Evolutionary conservation across 2,888 invertebrate genomes (phyloP).

Genomic region (Odiellus spinosus): DNA sequence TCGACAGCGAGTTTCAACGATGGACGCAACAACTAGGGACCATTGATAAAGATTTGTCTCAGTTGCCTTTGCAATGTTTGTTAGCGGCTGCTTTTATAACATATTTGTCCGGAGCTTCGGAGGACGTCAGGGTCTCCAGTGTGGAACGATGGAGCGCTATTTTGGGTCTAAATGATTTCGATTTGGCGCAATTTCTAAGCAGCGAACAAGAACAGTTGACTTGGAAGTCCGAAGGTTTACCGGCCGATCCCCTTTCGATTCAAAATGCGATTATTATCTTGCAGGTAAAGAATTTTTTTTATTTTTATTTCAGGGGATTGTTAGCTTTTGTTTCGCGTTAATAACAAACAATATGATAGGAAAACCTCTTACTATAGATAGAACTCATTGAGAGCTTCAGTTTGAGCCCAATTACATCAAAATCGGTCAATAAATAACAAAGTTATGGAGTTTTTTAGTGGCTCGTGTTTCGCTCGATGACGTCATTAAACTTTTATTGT

Average conservation of each 20-base stretch:
- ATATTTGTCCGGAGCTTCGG: slow-evolving; percentile 52
- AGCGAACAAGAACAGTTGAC: slow-evolving; percentile 59
- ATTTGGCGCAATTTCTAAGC: slow-evolving; percentile 41
- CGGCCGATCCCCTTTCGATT: slow-evolving; percentile 55
- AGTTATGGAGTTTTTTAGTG: no score
- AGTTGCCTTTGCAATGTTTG: slow-evolving; percentile 47
- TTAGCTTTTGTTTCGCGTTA: background rate
- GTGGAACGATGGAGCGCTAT: slow-evolving; percentile 33
- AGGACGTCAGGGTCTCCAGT: slow-evolving; percentile 44
- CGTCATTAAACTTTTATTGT: no score
- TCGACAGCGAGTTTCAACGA: slow-evolving; percentile 71
- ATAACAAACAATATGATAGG: background rate
- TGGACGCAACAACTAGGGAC: slow-evolving; percentile 56
- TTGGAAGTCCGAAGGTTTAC: slow-evolving; percentile 73
- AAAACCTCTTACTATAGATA: background rate
- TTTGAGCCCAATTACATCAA: no score
- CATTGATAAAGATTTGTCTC: slow-evolving; percentile 42
- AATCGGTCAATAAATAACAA: no score
- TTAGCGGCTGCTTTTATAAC: slow-evolving; percentile 61
- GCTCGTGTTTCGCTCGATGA: no score
- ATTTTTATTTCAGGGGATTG: background rate
- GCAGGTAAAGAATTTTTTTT: slow-evolving; percentile 38
- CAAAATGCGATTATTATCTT: slow-evolving; percentile 66
- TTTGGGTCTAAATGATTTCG: slow-evolving; percentile 33
- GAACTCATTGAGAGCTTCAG: no score